Conservation (phyloP, 2,888 invertebrate genomes). For the Seira ritae region DNA sequence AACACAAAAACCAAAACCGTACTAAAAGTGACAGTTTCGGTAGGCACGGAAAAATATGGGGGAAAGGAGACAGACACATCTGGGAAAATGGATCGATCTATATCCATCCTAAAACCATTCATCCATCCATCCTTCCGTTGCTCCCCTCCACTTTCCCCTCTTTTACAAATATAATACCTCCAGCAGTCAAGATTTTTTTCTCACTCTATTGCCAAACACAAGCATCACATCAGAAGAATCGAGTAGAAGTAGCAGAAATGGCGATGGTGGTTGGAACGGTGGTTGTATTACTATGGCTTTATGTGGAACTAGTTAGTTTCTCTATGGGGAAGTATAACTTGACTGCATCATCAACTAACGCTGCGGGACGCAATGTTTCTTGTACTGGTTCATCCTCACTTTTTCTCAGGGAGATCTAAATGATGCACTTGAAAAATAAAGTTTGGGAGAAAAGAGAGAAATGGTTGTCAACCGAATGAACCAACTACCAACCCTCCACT, state of each 20-base stretch:
- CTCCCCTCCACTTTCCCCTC: constrained; percentile 28
- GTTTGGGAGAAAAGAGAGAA: neutral
- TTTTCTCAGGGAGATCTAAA: neutral
- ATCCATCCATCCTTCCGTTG: constrained; percentile 45
- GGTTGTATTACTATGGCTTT: neutral
- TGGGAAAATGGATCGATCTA: constrained; percentile 54
- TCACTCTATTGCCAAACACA: neutral
- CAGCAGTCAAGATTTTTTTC: neutral
- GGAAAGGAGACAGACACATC: constrained; percentile 32
- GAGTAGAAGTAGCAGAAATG: neutral
- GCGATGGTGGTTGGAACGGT: neutral
- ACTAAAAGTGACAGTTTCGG: neutral
- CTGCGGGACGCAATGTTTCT: neutral
- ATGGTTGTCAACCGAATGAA: neutral
- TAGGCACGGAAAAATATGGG: neutral
- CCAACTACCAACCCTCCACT: neutral
- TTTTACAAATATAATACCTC: constrained; percentile 24
- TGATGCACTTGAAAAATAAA: constrained; percentile 2
- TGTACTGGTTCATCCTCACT: neutral
- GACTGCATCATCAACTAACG: constrained; percentile 11
- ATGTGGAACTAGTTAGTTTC: constrained; percentile 8
- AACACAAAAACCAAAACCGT: neutral
- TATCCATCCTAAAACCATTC: constrained; percentile 20
- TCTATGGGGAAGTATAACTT: constrained; percentile 5
- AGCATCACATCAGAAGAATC: too few species aligned